Conservation (phyloP, 2,797 vertebrate species). For the Myiotriccus ornatus region DNA sequence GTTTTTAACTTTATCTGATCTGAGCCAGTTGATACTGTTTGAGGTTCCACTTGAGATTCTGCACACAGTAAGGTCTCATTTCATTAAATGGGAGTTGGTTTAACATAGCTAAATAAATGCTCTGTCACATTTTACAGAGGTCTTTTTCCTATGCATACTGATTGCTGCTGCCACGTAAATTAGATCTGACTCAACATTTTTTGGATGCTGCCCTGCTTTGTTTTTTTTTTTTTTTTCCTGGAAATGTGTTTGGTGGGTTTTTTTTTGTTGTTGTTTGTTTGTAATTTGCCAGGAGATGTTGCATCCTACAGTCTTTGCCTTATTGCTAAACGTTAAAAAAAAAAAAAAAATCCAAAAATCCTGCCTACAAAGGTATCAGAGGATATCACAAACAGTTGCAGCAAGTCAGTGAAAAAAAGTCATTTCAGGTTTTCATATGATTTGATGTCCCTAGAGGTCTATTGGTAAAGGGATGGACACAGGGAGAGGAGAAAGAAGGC, state of each 20-base stretch:
- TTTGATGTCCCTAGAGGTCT: background rate
- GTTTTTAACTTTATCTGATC: background rate
- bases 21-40: background rate
- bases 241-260: background rate
- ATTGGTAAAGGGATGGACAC: background rate
- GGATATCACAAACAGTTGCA: background rate
- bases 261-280: background rate
- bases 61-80: background rate
- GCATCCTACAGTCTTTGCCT: background rate
- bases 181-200: background rate
- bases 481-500: background rate
- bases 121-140: background rate
- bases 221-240: background rate
- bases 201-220: background rate
- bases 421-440: background rate
- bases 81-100: background rate
- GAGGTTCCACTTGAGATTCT: background rate
- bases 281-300: background rate
- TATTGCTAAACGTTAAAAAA: background rate
- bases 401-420: background rate
- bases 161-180: background rate
- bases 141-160: background rate
- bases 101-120: background rate
- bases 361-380: background rate
- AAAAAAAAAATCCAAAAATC: background rate